phyloP scores from a whole-genome alignment of 2,113 vertebrate genomes.

The Illadopsis cleaveri region DNA sequence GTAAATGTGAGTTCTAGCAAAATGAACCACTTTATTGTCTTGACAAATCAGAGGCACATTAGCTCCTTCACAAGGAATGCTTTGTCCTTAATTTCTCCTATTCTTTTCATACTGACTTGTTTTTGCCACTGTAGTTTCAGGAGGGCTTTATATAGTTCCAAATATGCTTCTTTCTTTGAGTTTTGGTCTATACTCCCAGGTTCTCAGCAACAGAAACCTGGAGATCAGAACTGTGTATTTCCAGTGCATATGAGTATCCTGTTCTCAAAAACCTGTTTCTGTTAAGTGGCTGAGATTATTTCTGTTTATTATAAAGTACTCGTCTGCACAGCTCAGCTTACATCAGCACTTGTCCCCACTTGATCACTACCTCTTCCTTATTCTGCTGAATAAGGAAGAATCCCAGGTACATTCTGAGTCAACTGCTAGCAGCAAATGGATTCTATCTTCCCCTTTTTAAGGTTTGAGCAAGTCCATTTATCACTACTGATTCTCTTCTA shows the following conservation, averaged over 20 bases:
- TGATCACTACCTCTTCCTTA: neutral
- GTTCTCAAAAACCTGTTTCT: neutral
- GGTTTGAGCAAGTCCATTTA: neutral
- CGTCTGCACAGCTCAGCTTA: neutral
- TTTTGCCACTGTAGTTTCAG: neutral
- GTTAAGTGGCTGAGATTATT: neutral
- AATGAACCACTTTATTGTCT: neutral
- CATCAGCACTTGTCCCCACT: neutral
- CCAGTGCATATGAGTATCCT: neutral
- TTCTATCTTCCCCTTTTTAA: neutral
- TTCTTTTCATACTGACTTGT: neutral
- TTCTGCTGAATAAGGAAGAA: neutral
- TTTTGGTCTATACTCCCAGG: neutral
- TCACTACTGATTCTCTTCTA: neutral
- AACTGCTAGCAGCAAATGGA: neutral
- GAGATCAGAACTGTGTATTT: neutral
- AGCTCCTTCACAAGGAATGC: neutral
- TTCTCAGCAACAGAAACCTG: neutral
- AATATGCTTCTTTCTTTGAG: neutral
- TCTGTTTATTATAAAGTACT: neutral
- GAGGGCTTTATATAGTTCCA: neutral
- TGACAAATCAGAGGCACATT: neutral
- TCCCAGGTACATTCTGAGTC: neutral
- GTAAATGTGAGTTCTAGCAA: neutral
- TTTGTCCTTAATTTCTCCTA: neutral